A percentile compares a stretch with the other conserved stretches of the same genome.
Evolutionary conservation across 2,888 invertebrate species (phyloP).

Genomic region (Tachina grossa): DNA sequence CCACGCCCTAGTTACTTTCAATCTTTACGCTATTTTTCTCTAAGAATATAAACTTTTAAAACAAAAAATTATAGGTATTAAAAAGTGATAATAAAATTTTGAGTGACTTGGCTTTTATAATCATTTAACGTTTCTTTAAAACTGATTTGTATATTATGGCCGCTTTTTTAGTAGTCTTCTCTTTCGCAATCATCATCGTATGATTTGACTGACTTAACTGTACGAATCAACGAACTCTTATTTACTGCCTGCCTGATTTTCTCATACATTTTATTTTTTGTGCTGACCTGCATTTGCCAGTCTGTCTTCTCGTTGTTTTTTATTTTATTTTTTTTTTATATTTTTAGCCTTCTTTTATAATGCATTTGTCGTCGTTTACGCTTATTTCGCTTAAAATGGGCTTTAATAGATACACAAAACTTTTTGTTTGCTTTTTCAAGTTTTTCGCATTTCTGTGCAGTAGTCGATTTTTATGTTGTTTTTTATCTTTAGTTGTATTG

Average conservation of each 20-base stretch:
- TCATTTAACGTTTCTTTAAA: constrained; percentile 7
- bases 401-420: background rate
- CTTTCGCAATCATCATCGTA: constrained; percentile 58
- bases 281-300: constrained; percentile 56
- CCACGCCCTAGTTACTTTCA: constrained; percentile 14
- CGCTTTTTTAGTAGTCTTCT: constrained; percentile 56
- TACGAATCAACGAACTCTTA: constrained; percentile 42
- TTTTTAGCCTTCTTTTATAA: constrained; percentile 18
- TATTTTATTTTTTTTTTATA: background rate
- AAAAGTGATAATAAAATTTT: constrained; percentile 21
- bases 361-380: constrained; percentile 13
- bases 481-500: constrained; percentile 18
- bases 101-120: constrained; percentile 12
- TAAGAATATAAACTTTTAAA: constrained; percentile 37
- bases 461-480: constrained; percentile 8
- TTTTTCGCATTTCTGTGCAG: constrained; percentile 9
- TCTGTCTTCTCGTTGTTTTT: constrained; percentile 53
- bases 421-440: background rate
- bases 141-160: constrained; percentile 20
- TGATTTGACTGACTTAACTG: constrained; percentile 35
- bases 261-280: constrained; percentile 45
- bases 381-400: constrained; percentile 10
- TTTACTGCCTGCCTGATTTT: constrained; percentile 58
- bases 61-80: constrained; percentile 13
- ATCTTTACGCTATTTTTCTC: constrained; percentile 40